phyloP scores from a whole-genome alignment of 2,888 invertebrate genomes.

The Agelastica alni region DNA sequence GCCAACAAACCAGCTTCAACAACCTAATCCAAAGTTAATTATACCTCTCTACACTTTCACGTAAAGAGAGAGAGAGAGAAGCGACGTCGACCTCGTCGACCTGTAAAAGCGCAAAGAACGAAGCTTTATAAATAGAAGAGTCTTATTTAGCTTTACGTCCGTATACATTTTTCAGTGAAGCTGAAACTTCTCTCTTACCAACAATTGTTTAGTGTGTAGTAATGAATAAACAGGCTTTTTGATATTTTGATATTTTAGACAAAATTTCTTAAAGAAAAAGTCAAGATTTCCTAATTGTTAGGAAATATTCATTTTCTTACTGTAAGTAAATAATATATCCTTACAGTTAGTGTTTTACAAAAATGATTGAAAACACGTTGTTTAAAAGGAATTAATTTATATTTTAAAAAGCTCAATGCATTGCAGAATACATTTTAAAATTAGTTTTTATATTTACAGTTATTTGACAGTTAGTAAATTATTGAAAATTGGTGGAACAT shows the following conservation, averaged over 20 bases:
- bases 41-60: slow-evolving; percentile 14
- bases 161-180: slow-evolving; percentile 9
- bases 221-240: slow-evolving; percentile 8
- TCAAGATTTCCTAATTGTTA: no score
- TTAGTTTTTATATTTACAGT: no score
- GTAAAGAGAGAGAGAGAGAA: slow-evolving; percentile 8
- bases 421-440: no score
- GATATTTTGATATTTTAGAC: not conserved
- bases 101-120: slow-evolving; percentile 12
- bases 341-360: no score
- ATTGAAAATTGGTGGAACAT: no score
- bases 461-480: no score
- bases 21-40: slow-evolving; percentile 22
- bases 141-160: slow-evolving; percentile 3
- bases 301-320: no score
- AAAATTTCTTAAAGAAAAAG: no score
- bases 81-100: slow-evolving; percentile 1
- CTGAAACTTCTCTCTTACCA: slow-evolving; percentile 5
- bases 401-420: no score
- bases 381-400: no score
- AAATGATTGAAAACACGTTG: no score
- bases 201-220: slow-evolving; percentile 1
- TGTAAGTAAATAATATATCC: no score
- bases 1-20: slow-evolving; percentile 21
- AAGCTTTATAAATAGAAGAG: slow-evolving; percentile 5